These are phyloP conservation scores for Drosophila kambysellisi DNA, from an alignment of 2,888 invertebrate genomes.

Conservation along the genomic window DNA sequence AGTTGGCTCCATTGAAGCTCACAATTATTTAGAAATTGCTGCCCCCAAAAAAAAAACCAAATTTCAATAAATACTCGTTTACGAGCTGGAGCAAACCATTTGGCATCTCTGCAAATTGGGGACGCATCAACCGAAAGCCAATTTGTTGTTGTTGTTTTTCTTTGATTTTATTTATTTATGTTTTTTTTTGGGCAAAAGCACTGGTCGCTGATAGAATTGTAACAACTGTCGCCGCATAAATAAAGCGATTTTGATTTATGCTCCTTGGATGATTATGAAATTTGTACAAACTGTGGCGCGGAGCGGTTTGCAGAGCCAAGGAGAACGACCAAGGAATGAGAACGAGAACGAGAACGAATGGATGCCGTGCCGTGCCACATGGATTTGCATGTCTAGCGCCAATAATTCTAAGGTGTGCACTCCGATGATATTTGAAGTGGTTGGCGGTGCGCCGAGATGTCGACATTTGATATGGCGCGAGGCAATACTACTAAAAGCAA, in stretches of 20 bases:
- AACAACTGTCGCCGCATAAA: conserved; percentile 80
- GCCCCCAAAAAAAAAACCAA: conserved; percentile 60
- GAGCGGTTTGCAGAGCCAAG: conserved; percentile 19
- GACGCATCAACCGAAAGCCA: conserved; percentile 56
- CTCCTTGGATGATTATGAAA: conserved; percentile 68
- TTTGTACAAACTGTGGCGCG: conserved; percentile 41
- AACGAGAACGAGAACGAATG: conserved; percentile 24
- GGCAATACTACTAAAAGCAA: conserved; percentile 55
- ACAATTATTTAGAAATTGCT: conserved; percentile 68
- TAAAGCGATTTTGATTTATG: conserved; percentile 80
- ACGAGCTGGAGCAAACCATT: conserved; percentile 53
- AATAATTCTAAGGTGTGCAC: conserved; percentile 81
- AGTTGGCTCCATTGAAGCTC: conserved; percentile 39
- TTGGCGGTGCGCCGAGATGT: conserved; percentile 67
- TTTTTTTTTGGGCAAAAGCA: conserved; percentile 41
- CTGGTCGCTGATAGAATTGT: conserved; percentile 77
- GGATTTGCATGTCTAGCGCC: conserved; percentile 81
- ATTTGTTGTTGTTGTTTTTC: conserved; percentile 67
- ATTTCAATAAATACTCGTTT: conserved; percentile 68
- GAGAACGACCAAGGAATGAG: conserved; percentile 15
- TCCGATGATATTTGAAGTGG: conserved; percentile 75
- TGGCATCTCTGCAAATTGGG: conserved; percentile 66
- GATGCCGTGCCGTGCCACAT: conserved; percentile 53
- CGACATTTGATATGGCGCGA: conserved; percentile 76
- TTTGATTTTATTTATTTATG: conserved; percentile 4